These are phyloP conservation scores for Clupea harengus DNA, from an alignment of 2,113 vertebrate genomes.

Conservation along the genomic window DNA sequence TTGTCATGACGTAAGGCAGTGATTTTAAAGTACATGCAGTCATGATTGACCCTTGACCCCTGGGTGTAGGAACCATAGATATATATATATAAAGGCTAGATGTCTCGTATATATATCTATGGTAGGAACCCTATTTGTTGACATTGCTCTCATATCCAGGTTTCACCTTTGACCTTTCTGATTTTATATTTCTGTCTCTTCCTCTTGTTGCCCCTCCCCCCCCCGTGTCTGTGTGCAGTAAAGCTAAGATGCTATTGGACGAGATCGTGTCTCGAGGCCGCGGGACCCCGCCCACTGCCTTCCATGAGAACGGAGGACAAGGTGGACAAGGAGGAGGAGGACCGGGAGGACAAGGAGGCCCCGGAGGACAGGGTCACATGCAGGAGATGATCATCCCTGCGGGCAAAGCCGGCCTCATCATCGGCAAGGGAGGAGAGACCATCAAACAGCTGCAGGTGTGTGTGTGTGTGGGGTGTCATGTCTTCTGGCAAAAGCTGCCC, in stretches of 20 bases:
- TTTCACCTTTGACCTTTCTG: neutral
- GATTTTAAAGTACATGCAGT: too few species aligned
- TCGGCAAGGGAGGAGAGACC: constrained; percentile 91
- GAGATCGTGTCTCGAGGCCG: constrained; percentile 86
- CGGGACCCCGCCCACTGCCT: constrained; percentile 78
- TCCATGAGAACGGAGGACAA: constrained; percentile 67
- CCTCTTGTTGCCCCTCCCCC: neutral
- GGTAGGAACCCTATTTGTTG: too few species aligned
- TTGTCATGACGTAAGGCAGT: too few species aligned
- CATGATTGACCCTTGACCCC: too few species aligned
- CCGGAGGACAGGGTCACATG: constrained; percentile 72
- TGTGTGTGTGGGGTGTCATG: constrained; percentile 52
- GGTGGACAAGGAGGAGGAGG: constrained; percentile 64
- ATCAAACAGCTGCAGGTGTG: constrained; percentile 89
- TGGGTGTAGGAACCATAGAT: too few species aligned
- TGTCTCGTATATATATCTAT: too few species aligned
- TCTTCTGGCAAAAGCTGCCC: neutral
- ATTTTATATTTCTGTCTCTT: neutral
- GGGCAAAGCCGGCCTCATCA: constrained; percentile 87
- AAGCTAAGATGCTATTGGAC: constrained; percentile 86
- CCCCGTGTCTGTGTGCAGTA: constrained; percentile 61
- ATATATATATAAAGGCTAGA: too few species aligned
- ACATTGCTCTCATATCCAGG: too few species aligned
- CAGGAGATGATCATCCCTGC: constrained; percentile 94
- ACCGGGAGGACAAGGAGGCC: constrained; percentile 68